Evolutionary conservation across 2,113 vertebrate genomes (phyloP).

Genomic region (Sander lucioperca): DNA sequence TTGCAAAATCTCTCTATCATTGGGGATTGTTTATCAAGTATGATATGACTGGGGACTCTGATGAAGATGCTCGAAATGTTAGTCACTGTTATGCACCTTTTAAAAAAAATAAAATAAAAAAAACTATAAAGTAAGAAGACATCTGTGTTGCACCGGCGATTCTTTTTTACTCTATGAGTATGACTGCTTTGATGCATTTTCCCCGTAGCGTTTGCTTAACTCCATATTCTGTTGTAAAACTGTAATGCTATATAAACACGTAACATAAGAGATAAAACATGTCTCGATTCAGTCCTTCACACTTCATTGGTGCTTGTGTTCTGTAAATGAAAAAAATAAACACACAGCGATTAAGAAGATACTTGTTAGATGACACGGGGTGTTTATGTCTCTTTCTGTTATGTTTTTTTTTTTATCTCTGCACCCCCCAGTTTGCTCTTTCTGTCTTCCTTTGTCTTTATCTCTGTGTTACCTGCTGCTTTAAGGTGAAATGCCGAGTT

Average conservation of each 20-base stretch:
- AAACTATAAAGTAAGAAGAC: no score
- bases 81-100: no score
- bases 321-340: slow-evolving; percentile 60
- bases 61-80: no score
- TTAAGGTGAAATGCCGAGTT: slow-evolving; percentile 24
- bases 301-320: slow-evolving; percentile 38
- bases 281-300: slow-evolving; percentile 51
- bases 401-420: slow-evolving; percentile 18
- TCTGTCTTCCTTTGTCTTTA: slow-evolving; percentile 12
- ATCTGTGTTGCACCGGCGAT: no score
- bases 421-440: background rate
- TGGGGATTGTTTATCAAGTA: background rate
- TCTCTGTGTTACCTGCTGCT: slow-evolving; percentile 30
- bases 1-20: background rate
- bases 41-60: background rate
- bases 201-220: background rate
- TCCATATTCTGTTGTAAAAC: background rate
- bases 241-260: slow-evolving; percentile 5
- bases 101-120: no score
- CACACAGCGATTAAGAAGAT: slow-evolving; percentile 39
- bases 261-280: background rate
- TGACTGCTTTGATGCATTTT: background rate
- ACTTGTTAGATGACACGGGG: slow-evolving; percentile 18
- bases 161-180: no score
- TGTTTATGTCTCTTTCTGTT: slow-evolving; percentile 17